Percentiles rank a stretch among this genome's conserved stretches.
Conservation (phyloP, 2,113 vertebrate species). For the Microtus ochrogaster region DNA sequence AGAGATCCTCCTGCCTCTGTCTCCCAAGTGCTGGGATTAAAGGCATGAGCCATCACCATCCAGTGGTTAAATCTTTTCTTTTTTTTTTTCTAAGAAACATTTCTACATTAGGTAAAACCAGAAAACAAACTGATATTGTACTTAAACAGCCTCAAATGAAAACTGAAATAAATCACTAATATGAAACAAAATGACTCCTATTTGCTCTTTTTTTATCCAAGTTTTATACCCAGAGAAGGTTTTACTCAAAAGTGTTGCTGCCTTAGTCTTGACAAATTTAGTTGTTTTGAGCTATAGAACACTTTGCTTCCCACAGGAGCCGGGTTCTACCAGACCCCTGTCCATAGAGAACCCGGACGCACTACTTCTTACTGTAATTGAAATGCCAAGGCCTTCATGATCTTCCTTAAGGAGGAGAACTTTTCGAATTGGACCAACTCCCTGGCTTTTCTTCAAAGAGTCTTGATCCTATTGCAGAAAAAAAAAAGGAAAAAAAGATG, state of each 20-base stretch:
- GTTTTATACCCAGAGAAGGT: neutral
- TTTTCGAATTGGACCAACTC: slow-evolving; percentile 98
- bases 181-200: slow-evolving; percentile 32
- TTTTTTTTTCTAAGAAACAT: neutral
- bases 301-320: neutral
- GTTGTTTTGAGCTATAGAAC: slow-evolving; percentile 26
- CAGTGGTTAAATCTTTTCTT: neutral
- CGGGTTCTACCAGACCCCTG: neutral
- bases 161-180: neutral
- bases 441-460: slow-evolving; percentile 97
- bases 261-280: neutral
- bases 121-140: neutral
- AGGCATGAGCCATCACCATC: too few species aligned
- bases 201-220: neutral
- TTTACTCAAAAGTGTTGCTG: neutral
- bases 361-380: slow-evolving; percentile 94
- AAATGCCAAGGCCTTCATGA: slow-evolving; percentile 98
- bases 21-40: too few species aligned
- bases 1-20: too few species aligned
- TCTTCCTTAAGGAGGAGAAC: slow-evolving; percentile 97
- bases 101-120: slow-evolving; percentile 29
- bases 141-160: slow-evolving; percentile 38
- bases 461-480: slow-evolving; percentile 90
- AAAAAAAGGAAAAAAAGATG: slow-evolving; percentile 39
- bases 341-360: neutral